Evolutionary conservation across 2,797 vertebrate species (phyloP).

Genomic region (Distichodus sexfasciatus): DNA sequence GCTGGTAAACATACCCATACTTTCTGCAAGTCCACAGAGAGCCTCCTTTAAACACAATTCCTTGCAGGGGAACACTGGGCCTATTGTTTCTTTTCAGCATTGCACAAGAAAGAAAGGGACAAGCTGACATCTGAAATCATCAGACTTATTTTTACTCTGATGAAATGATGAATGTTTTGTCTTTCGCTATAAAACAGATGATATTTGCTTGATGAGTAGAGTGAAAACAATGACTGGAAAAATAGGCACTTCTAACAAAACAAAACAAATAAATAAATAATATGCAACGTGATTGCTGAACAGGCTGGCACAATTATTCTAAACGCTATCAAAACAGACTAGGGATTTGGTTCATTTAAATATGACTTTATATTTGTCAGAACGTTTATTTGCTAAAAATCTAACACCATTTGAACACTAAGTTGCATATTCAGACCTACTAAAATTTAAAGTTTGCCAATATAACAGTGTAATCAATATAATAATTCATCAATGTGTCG

Average conservation of each 20-base stretch:
- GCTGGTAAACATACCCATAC: constrained; percentile 6
- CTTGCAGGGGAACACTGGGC: too few relatives aligned
- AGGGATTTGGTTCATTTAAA: neutral
- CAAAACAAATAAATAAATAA: neutral
- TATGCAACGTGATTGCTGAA: too few relatives aligned
- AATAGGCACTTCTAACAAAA: neutral
- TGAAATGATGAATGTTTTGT: neutral
- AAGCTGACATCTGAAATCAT: neutral
- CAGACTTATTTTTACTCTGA: neutral
- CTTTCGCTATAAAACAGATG: neutral
- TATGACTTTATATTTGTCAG: too few relatives aligned
- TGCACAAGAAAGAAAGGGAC: neutral
- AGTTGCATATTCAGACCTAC: too few relatives aligned
- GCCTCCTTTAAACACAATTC: constrained; percentile 11
- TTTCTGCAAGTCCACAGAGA: neutral
- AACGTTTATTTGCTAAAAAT: too few relatives aligned
- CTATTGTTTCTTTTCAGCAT: neutral
- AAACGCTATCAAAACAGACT: too few relatives aligned
- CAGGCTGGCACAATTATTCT: neutral
- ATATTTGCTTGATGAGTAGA: constrained; percentile 9
- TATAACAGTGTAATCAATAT: too few relatives aligned
- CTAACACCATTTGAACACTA: too few relatives aligned
- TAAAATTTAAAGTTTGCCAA: too few relatives aligned
- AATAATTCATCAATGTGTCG: too few relatives aligned
- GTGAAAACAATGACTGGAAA: neutral